Evolutionary conservation across 2,797 vertebrate species (phyloP), one percentile per base, ranked within the genome.

Genomic region (Tympanoctomys barrerae): DNA sequence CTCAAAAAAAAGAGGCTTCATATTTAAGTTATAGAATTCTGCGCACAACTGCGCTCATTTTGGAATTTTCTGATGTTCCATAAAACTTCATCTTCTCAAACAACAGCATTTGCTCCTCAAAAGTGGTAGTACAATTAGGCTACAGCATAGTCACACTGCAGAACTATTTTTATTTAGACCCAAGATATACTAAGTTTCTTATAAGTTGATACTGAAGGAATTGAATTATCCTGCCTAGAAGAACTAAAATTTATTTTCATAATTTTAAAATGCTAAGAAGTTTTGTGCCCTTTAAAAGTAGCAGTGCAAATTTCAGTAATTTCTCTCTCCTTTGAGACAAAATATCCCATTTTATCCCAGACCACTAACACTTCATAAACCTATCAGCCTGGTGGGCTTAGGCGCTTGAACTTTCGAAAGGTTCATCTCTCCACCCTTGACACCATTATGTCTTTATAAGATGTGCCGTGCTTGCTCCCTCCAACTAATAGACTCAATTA

Each of bases 381-480:
- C 28, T 70, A n/a, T 59, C 28, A 54, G 14, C 82, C 52, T 54
- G 46, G 16, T 64, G 83, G 33, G 5, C 39, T 87, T 21, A 79
- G 26, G 28, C 14, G 87, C 19, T 87, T 89, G 80, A 91, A 59
- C 13, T 85, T 87, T 83, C 24, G 22, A n/a, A 91, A n/a, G 42
- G 46, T 89, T 89, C 81, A 42, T 93, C 62, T 79, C 28, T 93
- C 33, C 81, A 82, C 42, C 7, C 54, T 77, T 82, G 33, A 57
- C 75, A 61, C 18, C 42, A n/a, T 73, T 89, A 68, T 77, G 39
- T 77, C 49, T 78, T 61, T 59, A 49, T 64, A 78, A 78, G 33
- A 13, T 39, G 46, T 81, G 14, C 13, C 78, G 31, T 68, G 11
- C 39, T 68, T 64, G 46, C 36, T 39, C 36, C 36, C 36, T 83